Conservation (phyloP, 2,113 vertebrate genomes). For the Tychaedon coryphoeus region DNA sequence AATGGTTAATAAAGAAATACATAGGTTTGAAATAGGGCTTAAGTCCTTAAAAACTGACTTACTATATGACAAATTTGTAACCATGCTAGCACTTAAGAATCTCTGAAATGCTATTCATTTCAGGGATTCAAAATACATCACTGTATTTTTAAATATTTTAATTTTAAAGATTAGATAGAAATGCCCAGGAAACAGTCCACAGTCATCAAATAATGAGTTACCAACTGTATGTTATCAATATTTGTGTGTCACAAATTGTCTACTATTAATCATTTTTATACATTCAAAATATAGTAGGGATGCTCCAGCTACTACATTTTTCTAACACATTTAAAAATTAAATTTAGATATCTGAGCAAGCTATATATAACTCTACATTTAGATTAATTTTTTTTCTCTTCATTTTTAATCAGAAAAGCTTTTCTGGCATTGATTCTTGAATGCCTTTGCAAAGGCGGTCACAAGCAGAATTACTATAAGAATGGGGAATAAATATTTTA, state of each 20-base stretch:
- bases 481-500: neutral
- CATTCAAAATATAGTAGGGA: neutral
- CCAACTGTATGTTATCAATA: neutral
- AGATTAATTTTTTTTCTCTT: neutral
- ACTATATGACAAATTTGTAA: neutral
- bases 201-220: neutral
- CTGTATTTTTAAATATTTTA: neutral
- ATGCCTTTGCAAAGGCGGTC: neutral
- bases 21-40: neutral
- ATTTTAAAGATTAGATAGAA: neutral
- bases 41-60: neutral
- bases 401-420: neutral
- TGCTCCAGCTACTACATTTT: neutral
- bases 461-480: neutral
- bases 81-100: neutral
- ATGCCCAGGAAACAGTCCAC: neutral
- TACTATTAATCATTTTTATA: neutral
- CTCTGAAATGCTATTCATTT: neutral
- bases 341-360: neutral
- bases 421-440: neutral
- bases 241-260: neutral
- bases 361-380: neutral
- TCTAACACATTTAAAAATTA: neutral
- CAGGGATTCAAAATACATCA: neutral
- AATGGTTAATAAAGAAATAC: neutral